Base-by-base conservation (phyloP, 2,888 invertebrate species). In the Ditula angustiorana region DNA sequence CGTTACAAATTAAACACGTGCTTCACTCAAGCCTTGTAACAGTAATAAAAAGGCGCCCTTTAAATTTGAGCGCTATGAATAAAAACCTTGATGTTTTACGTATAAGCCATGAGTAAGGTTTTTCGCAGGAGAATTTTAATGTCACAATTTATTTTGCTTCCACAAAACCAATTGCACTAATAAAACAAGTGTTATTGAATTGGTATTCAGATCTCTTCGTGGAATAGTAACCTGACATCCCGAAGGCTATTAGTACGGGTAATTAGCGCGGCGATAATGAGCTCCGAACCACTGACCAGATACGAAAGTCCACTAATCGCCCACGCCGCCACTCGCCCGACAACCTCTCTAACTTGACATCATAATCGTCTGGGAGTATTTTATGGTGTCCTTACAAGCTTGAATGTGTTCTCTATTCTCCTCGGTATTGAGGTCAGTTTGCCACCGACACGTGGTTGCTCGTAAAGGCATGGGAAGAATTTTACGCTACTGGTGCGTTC, bases 251-350 rank as follows among this genome's bases (percentile, higher is more conserved):
- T 90, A 90, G 90, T 85, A 79, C 77, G 82, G 78, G 85, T 85
- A 91, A 91, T 92, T 91, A 90, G 87, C 86, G 82, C 78, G 81
- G 74, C 78, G 89, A 88, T 91, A 91, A 91, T 90, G 88, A 89
- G 87, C 82, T 86, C 78, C 80, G 82, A 75, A 81, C 80, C 86
- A 74, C 80, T 86, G 82, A 61, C 83, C 75, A 82, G 79, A 81
- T 85, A 74, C 70, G 72, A 79, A 74, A 74, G 67, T 67, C 67
- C 73, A 47, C 64, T 62, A 68, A 61, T 66, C 67, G 64, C 67
- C 69, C 71, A 74, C 64, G 44, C 68, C 69, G 73, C 69, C 63
- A 70, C 62, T 64, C 66, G 19, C 30, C 67, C 62, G 69, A 74
- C 73, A 76, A 75, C 74, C 85, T 80, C 77, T 83, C 75, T 66